Evolutionary conservation across 2,113 vertebrate genomes (phyloP).

Genomic region (Regulus satrapa): DNA sequence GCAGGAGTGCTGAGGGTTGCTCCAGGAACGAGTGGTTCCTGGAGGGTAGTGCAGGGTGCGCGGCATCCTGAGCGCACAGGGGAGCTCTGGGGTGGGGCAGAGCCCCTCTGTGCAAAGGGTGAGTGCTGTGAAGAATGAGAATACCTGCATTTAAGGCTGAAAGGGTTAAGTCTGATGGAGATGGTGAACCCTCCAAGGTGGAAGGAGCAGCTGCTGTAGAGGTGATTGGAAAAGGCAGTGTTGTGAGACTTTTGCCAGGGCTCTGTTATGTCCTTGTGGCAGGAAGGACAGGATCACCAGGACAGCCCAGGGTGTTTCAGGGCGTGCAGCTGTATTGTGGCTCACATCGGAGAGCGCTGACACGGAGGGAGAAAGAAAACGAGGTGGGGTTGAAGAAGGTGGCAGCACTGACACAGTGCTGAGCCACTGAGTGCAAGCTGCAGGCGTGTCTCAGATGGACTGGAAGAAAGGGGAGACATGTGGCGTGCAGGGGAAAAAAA

Average conservation of each 20-base stretch:
- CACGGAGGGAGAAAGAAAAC: background rate
- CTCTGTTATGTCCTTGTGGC: background rate
- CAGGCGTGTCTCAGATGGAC: background rate
- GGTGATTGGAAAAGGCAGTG: background rate
- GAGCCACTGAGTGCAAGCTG: background rate
- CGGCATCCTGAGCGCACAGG: background rate
- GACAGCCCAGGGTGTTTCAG: background rate
- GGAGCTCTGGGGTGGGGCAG: background rate
- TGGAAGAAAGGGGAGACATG: background rate
- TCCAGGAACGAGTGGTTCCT: background rate
- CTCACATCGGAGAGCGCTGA: background rate
- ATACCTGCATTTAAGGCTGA: background rate
- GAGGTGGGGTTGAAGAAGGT: background rate
- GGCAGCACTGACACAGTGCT: background rate
- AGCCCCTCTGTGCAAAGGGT: background rate
- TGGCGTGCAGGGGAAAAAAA: background rate
- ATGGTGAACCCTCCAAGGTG: background rate
- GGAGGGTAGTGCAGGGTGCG: background rate
- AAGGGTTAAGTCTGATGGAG: background rate
- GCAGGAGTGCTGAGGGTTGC: background rate
- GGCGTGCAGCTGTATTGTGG: background rate
- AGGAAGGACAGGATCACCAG: background rate
- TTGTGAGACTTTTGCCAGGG: background rate
- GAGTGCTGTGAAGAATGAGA: background rate
- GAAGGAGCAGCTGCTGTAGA: background rate